phyloP scores from a whole-genome alignment of 1,140 invertebrate genomes.

The Brachionus calyciflorus region DNA sequence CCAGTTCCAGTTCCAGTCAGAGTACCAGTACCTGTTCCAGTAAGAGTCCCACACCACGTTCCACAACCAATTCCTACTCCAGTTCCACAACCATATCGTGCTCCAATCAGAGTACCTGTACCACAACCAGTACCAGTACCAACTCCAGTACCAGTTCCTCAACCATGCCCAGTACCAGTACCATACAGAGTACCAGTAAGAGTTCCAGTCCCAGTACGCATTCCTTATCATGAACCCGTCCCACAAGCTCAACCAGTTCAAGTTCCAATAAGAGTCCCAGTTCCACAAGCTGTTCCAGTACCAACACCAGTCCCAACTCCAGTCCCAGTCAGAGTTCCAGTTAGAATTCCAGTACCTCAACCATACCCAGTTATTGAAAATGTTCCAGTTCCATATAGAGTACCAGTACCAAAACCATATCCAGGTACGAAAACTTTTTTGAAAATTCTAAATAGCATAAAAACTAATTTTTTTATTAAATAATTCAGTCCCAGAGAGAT shows the following conservation, averaged over 20 bases:
- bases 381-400: too few relatives aligned
- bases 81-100: background rate
- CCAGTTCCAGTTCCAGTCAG: too few relatives aligned
- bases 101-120: background rate
- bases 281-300: too few relatives aligned
- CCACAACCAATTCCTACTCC: conserved; percentile 7
- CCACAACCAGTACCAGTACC: conserved; percentile 7
- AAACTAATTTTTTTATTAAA: too few relatives aligned
- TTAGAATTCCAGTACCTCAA: too few relatives aligned
- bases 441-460: too few relatives aligned
- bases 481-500: too few relatives aligned
- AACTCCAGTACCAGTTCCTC: background rate
- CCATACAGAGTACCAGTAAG: background rate
- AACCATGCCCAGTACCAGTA: background rate
- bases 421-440: too few relatives aligned
- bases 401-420: too few relatives aligned
- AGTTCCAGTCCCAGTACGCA: conserved; percentile 7
- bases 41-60: conserved; percentile 1
- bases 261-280: background rate
- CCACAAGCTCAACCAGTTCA: background rate
- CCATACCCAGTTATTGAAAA: background rate
- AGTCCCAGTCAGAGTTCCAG: too few relatives aligned
- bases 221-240: background rate
- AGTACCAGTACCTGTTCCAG: background rate
- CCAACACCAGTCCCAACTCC: too few relatives aligned